phyloP scores from a whole-genome alignment of 2,797 vertebrate species.

The Enteromius radiatus region DNA sequence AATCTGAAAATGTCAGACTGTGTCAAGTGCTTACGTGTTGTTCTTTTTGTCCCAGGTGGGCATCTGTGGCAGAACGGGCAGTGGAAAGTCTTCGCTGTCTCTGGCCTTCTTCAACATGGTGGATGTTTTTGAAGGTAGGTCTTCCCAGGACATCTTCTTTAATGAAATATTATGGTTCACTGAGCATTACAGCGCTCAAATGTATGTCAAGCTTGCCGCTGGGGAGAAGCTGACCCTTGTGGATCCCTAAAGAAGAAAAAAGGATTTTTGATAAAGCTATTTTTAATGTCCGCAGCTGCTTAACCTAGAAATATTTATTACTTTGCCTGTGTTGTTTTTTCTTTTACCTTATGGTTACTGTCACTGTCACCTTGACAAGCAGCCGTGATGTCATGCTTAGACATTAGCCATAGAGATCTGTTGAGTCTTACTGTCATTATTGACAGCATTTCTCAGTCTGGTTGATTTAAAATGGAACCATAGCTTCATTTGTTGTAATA shows the following conservation, averaged over 20 bases:
- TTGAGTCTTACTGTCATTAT: conserved; percentile 27
- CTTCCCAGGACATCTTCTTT: conserved; percentile 21
- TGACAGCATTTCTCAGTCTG: not conserved
- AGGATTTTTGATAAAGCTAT: conserved; percentile 10
- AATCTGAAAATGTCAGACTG: conserved; percentile 34
- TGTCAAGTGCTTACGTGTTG: not conserved
- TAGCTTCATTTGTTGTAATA: not conserved
- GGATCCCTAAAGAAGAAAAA: not conserved
- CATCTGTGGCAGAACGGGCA: conserved; percentile 96
- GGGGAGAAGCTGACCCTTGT: not conserved
- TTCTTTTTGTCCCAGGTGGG: conserved; percentile 82
- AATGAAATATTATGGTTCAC: not conserved
- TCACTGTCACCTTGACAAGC: conserved; percentile 56
- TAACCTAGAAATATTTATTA: conserved; percentile 22
- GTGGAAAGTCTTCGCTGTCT: conserved; percentile 95
- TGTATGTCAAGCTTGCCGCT: not conserved
- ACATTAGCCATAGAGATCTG: conserved; percentile 25
- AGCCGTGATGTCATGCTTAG: conserved; percentile 51
- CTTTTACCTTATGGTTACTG: conserved; percentile 43
- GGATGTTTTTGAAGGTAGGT: conserved; percentile 95
- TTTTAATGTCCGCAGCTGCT: conserved; percentile 8
- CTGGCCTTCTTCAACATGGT: conserved; percentile 99
- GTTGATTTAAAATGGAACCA: not conserved
- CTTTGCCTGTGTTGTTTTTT: conserved; percentile 54
- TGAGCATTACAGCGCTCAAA: not conserved